Evolutionary conservation across 2,113 vertebrate species (phyloP).

Genomic region (Dryoscopus gambensis): DNA sequence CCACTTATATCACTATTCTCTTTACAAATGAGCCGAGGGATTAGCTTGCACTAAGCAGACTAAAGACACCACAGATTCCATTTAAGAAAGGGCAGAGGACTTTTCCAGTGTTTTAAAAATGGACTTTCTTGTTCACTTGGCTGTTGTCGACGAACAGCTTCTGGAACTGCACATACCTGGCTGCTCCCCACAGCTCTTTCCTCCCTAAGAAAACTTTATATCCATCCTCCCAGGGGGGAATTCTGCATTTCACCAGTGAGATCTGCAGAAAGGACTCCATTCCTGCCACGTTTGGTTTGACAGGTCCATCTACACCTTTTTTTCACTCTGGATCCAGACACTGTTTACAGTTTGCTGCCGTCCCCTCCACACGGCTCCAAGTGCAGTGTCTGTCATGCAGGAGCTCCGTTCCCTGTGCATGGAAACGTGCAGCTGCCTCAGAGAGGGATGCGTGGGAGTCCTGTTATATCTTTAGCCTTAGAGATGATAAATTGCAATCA

Average conservation of each 20-base stretch:
- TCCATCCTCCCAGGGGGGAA: neutral
- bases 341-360: neutral
- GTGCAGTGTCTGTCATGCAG: accelerated
- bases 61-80: neutral
- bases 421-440: neutral
- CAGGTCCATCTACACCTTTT: neutral
- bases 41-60: neutral
- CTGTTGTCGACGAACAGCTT: neutral
- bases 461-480: neutral
- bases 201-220: neutral
- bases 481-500: neutral
- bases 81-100: neutral
- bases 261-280: accelerated
- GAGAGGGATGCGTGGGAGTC: neutral
- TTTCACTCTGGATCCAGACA: neutral
- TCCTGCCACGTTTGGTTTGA: neutral
- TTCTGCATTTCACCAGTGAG: neutral
- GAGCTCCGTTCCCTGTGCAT: neutral
- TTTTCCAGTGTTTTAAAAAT: neutral
- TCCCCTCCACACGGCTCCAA: neutral
- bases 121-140: neutral
- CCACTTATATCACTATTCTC: slow-evolving; percentile 10
- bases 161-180: neutral
- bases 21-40: slow-evolving; percentile 3
- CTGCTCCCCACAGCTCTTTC: neutral